phyloP scores from a whole-genome alignment of 2,888 invertebrate species.

The Leucophora obtusa region DNA sequence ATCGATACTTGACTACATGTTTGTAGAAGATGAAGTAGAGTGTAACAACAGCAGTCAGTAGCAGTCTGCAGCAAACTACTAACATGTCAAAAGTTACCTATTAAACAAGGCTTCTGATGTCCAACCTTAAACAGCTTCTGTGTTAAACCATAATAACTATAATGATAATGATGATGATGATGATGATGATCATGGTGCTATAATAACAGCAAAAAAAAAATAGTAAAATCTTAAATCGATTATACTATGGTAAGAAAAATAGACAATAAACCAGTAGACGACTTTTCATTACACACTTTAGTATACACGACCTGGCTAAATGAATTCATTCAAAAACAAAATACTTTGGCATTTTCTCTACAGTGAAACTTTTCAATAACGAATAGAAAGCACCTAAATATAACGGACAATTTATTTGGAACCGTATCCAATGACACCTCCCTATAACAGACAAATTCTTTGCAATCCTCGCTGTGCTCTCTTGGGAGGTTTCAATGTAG shows the following conservation, averaged over 20 bases:
- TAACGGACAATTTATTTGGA: no score
- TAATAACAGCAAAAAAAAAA: constrained; percentile 1
- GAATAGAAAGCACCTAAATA: no score
- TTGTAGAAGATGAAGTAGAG: neutral
- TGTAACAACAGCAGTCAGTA: constrained; percentile 41
- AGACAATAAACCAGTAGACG: constrained; percentile 9
- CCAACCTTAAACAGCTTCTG: constrained; percentile 62
- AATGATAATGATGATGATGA: constrained; percentile 34
- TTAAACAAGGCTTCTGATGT: constrained; percentile 57
- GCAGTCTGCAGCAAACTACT: constrained; percentile 40
- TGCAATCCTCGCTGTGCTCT: no score
- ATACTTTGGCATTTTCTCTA: neutral
- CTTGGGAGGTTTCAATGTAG: no score
- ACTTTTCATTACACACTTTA: constrained; percentile 28
- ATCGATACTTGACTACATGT: constrained; percentile 33
- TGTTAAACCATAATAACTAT: constrained; percentile 62
- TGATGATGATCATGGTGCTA: constrained; percentile 12
- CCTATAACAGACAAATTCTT: no score
- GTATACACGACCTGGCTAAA: constrained; percentile 14
- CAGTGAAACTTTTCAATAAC: neutral
- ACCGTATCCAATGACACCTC: no score
- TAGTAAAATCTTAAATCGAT: constrained; percentile 48
- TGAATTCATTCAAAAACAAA: constrained; percentile 55
- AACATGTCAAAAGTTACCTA: constrained; percentile 56
- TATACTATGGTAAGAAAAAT: constrained; percentile 38